Evolutionary conservation across 2,797 vertebrate genomes (phyloP), one percentile per base, ranked within the genome.

Genomic region (Danio aesculapii): DNA sequence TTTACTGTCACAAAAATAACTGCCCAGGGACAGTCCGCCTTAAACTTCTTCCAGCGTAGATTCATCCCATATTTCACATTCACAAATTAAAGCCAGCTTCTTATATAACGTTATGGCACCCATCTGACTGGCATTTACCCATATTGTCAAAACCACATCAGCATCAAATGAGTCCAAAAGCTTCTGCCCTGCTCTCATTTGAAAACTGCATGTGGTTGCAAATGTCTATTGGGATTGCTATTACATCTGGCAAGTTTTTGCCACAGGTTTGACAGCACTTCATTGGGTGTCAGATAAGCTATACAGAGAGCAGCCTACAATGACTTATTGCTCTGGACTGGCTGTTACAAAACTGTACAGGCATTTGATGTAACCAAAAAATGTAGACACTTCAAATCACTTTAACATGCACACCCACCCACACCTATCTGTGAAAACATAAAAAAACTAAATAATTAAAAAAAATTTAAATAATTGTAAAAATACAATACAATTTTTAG

Each of bases 311-410:
- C 57, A 59, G 6, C 58, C 58, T 13, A 70, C 70, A 19, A 44
- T 72, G 5, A 74, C 41, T 67, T 77, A 84, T 76, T 21, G 10
- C 9, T 81, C 70, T 73, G 81, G 81, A 52, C 70, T 84, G 43
- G 74, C 77, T 83, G 75, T 84, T 2, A 83, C 14, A 50, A 83
- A 50, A 19, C 1, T 81, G 41, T 86, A 79, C 8, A 84, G 63
- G 12, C 14, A 30, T 17, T 80, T 71, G 8, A 85, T 50, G 61
- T 11, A 82, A 43, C 43, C 57, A 79, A 79, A 30, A 70, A 82
- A 82, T 44, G 41, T 62, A 30, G 57, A 16, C 5, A 59, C 41
- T 14, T 84, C 68, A 16, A n/a, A 68, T 73, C n/a, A 30, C 10
- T 14, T 58, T 61, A 14, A 41, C 47, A 14, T 83, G 80, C 3